Conservation (phyloP, 2,797 vertebrate genomes). For the Serranus cabrilla region DNA sequence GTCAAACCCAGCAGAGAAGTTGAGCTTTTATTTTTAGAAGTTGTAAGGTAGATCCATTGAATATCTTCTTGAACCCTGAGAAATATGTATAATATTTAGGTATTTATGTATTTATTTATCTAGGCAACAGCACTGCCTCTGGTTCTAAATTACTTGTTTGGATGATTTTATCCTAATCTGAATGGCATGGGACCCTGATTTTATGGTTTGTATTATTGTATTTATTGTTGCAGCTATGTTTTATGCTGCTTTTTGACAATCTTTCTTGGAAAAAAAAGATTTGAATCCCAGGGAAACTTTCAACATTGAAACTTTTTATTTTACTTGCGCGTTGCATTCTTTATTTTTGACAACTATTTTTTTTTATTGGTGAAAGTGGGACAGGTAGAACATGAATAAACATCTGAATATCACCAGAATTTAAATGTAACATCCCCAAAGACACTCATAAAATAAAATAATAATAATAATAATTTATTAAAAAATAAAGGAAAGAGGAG, state of each 20-base stretch:
- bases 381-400: too few species aligned
- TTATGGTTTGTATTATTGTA: neutral
- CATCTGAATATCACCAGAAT: too few species aligned
- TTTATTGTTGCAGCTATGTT: neutral
- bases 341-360: too few species aligned
- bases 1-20: neutral
- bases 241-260: neutral
- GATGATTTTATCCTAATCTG: neutral
- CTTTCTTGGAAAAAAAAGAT: neutral
- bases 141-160: neutral
- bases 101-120: too few species aligned
- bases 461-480: too few species aligned
- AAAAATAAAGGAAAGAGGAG: too few species aligned
- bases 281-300: neutral
- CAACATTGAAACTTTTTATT: neutral
- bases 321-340: neutral
- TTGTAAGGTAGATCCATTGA: neutral
- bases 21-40: neutral
- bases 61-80: neutral
- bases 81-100: neutral
- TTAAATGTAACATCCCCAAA: too few species aligned
- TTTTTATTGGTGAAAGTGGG: too few species aligned
- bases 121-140: neutral
- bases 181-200: neutral
- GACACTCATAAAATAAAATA: too few species aligned